phyloP scores from a whole-genome alignment of 2,888 invertebrate genomes.

The Argyra leucocephala region DNA sequence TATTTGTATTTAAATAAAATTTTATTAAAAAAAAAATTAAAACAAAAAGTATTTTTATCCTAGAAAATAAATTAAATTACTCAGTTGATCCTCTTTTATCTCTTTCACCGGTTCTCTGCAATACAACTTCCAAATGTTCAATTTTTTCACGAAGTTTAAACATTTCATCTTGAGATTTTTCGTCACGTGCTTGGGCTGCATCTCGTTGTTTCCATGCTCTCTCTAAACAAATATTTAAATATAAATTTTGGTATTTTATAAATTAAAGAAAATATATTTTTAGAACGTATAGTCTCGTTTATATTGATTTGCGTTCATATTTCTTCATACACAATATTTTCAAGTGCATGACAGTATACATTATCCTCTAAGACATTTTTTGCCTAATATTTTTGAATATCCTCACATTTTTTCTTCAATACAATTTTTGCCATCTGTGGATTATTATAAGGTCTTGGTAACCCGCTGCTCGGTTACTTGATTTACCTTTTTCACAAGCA shows the following conservation, averaged over 20 bases:
- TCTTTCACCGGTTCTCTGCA: constrained; percentile 35
- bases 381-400: no score
- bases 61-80: constrained; percentile 22
- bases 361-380: no score
- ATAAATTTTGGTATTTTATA: background rate
- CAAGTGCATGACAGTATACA: no score
- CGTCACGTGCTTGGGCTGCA: constrained; percentile 40
- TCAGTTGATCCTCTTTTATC: constrained; percentile 28
- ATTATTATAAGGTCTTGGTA: no score
- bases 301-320: no score
- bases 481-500: no score
- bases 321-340: no score
- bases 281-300: no score
- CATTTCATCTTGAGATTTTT: constrained; percentile 38
- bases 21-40: background rate
- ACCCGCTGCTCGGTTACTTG: no score
- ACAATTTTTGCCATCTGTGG: no score
- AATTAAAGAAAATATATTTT: no score
- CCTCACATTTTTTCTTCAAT: no score
- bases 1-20: background rate
- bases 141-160: constrained; percentile 35
- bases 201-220: constrained; percentile 42
- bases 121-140: constrained; percentile 33
- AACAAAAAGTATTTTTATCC: background rate
- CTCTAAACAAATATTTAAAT: constrained; percentile 27